Conservation (phyloP, 2,888 invertebrate genomes). For the Elysia crispata region DNA sequence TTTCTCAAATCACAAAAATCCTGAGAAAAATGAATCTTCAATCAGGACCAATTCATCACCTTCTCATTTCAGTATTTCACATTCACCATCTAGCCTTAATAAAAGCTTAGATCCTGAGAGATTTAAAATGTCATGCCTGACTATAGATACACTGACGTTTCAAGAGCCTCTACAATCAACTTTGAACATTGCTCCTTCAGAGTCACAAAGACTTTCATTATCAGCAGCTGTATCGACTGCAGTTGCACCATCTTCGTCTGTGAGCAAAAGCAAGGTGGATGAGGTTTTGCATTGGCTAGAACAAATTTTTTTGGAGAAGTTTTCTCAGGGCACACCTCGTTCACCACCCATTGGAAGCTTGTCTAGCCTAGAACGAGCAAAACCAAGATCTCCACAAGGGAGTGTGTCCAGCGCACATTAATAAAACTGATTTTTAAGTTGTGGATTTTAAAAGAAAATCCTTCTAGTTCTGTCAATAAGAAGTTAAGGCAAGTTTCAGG, state of each 20-base stretch:
- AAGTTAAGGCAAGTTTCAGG: too few relatives aligned
- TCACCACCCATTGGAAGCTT: conserved; percentile 35
- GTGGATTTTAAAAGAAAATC: too few relatives aligned
- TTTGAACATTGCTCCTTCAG: background rate
- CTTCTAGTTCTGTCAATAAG: too few relatives aligned
- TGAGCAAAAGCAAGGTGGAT: conserved; percentile 43
- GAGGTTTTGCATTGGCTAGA: conserved; percentile 51
- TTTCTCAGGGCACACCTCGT: conserved; percentile 37
- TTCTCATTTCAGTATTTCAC: too few relatives aligned
- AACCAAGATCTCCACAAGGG: background rate
- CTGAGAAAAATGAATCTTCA: background rate
- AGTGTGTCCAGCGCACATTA: background rate
- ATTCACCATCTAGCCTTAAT: too few relatives aligned
- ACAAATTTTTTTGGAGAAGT: conserved; percentile 52
- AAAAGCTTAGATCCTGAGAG: too few relatives aligned
- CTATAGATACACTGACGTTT: too few relatives aligned
- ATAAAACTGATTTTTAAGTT: background rate
- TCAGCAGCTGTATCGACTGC: background rate
- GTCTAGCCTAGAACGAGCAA: conserved; percentile 9
- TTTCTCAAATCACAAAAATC: background rate
- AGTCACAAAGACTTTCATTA: background rate
- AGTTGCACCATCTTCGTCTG: background rate
- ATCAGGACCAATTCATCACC: too few relatives aligned
- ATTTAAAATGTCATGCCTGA: too few relatives aligned
- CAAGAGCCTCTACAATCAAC: background rate